Percentiles rank a stretch among this genome's conserved stretches.
phyloP scores from a whole-genome alignment of 2,113 vertebrate genomes.

The Parus major region DNA sequence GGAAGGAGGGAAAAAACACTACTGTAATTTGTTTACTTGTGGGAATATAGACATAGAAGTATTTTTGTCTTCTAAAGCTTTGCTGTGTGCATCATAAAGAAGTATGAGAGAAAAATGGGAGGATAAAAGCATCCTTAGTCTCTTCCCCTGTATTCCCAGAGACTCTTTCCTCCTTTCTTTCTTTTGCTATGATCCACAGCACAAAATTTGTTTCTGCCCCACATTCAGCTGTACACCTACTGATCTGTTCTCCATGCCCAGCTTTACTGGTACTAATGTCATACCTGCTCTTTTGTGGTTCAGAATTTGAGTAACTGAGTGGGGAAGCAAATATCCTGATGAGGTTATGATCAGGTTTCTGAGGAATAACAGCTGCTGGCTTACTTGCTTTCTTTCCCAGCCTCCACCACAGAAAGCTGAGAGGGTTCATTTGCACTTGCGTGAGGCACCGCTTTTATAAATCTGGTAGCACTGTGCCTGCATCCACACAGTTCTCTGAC shows the following conservation, averaged over 20 bases:
- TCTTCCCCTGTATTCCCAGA: not conserved
- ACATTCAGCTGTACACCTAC: not conserved
- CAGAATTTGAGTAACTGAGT: not conserved
- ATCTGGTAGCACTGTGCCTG: not conserved
- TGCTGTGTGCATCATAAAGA: not conserved
- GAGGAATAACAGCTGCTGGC: constrained; percentile 10
- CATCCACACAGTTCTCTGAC: not conserved
- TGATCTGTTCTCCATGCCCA: not conserved
- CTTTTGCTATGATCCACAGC: not conserved
- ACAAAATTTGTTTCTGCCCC: not conserved
- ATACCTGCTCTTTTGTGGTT: not conserved
- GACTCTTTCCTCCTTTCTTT: not conserved
- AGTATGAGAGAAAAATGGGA: not conserved
- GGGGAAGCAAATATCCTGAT: not conserved
- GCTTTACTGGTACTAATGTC: not conserved
- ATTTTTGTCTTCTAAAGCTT: not conserved
- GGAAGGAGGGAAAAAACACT: not conserved
- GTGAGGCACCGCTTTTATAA: not conserved
- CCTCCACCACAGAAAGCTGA: not conserved
- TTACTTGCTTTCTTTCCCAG: not conserved
- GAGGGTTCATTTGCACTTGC: constrained; percentile 6
- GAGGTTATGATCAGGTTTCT: constrained; percentile 13
- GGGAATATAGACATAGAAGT: not conserved
- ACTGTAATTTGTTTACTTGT: not conserved
- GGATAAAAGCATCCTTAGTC: not conserved